Evolutionary conservation across 2,888 invertebrate genomes (phyloP).

Genomic region (Epicampocera succincta): DNA sequence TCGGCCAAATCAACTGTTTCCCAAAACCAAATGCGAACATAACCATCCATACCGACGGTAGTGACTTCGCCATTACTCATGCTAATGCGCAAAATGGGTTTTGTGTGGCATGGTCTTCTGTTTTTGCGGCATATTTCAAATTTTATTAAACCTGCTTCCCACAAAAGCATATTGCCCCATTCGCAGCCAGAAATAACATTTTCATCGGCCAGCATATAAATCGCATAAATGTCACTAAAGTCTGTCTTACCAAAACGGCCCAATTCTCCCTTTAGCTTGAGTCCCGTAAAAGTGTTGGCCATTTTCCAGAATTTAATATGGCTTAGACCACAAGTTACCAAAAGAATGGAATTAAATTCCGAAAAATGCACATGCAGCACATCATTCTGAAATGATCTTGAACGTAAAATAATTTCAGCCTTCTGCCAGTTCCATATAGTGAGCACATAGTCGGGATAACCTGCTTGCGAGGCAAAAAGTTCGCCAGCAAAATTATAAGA

Average conservation of each 20-base stretch:
- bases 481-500: conserved; percentile 91
- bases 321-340: conserved; percentile 89
- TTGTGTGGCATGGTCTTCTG: conserved; percentile 88
- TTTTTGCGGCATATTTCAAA: conserved; percentile 89
- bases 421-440: conserved; percentile 95
- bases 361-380: conserved; percentile 92
- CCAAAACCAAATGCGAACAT: conserved; percentile 93
- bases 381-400: conserved; percentile 92
- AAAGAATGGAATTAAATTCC: conserved; percentile 88
- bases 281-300: conserved; percentile 93
- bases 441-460: conserved; percentile 92
- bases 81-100: conserved; percentile 84
- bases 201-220: conserved; percentile 93
- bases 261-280: conserved; percentile 93
- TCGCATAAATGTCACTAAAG: conserved; percentile 92
- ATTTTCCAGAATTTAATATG: conserved; percentile 97
- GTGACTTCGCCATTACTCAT: conserved; percentile 80
- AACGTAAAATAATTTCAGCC: conserved; percentile 88
- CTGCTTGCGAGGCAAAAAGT: conserved; percentile 87
- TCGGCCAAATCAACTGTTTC: conserved; percentile 94
- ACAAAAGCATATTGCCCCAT: conserved; percentile 95
- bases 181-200: conserved; percentile 93
- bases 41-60: conserved; percentile 87
- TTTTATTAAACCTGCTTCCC: conserved; percentile 95
- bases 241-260: conserved; percentile 96